Evolutionary conservation across 2,797 vertebrate species (phyloP).

Genomic region (Parambassis ranga): DNA sequence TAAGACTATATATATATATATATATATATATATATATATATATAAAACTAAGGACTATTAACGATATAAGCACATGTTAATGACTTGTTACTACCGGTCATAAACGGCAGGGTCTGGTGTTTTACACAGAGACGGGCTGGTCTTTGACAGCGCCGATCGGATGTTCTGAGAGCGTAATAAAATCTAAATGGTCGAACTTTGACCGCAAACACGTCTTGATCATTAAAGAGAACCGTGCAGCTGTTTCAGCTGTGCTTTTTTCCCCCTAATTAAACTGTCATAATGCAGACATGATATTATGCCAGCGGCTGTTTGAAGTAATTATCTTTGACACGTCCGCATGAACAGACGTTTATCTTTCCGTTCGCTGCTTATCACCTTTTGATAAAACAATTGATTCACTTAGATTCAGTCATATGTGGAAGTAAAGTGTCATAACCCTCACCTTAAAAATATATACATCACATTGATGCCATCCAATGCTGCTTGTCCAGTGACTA

Average conservation of each 20-base stretch:
- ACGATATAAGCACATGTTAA: too few species aligned
- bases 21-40: too few species aligned
- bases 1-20: too few species aligned
- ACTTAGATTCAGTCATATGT: not conserved
- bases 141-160: too few species aligned
- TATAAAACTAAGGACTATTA: too few species aligned
- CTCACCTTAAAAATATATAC: too few species aligned
- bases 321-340: constrained; percentile 36
- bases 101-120: too few species aligned
- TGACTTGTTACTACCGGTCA: too few species aligned
- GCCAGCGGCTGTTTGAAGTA: not conserved
- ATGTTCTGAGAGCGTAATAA: not conserved
- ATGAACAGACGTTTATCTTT: constrained; percentile 18
- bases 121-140: too few species aligned
- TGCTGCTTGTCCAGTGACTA: not conserved
- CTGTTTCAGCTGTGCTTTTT: not conserved
- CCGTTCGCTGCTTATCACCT: not conserved
- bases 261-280: constrained; percentile 26
- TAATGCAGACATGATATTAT: not conserved
- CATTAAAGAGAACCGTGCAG: constrained; percentile 7
- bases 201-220: constrained; percentile 20
- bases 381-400: not conserved
- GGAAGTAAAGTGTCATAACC: too few species aligned
- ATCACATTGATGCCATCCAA: not conserved
- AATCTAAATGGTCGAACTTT: constrained; percentile 26